Percentiles rank a stretch among this genome's conserved stretches.
Conservation (phyloP, 1,140 invertebrate species). For the Subanguina moxae region DNA sequence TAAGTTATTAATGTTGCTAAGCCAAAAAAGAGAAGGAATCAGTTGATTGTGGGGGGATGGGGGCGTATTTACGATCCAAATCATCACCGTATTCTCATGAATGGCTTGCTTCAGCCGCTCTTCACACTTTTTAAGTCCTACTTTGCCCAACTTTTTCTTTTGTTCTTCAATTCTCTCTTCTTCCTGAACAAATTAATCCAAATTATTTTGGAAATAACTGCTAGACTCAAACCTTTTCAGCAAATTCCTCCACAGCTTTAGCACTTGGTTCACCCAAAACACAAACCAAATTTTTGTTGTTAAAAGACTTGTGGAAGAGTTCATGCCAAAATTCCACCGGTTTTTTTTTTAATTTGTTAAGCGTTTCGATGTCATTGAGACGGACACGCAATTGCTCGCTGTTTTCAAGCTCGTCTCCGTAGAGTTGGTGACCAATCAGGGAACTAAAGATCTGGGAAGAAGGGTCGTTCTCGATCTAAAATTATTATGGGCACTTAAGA, state of each 20-base stretch:
- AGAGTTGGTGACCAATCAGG: conserved; percentile 76
- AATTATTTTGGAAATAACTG: background rate
- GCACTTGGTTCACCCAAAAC: conserved; percentile 62
- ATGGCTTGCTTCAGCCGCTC: conserved; percentile 69
- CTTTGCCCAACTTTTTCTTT: conserved; percentile 66
- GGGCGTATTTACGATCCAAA: too few species aligned
- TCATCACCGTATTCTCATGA: conserved; percentile 70
- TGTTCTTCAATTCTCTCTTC: conserved; percentile 67
- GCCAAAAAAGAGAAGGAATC: too few species aligned
- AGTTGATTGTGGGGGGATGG: too few species aligned
- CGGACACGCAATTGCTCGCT: conserved; percentile 73
- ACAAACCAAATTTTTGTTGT: conserved; percentile 63
- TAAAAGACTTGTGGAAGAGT: conserved; percentile 71
- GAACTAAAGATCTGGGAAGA: conserved; percentile 72
- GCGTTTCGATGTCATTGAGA: conserved; percentile 69
- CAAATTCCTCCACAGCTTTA: conserved; percentile 61
- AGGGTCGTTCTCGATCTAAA: conserved; percentile 71
- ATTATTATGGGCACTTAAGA: background rate
- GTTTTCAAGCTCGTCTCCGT: conserved; percentile 65
- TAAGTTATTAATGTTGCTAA: too few species aligned
- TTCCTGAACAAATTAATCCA: conserved; percentile 42
- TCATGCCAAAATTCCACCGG: conserved; percentile 70
- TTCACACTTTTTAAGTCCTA: conserved; percentile 69
- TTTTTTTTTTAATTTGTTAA: conserved; percentile 68
- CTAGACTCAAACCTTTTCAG: conserved; percentile 36